These are phyloP conservation scores for Perizoma flavofasciatum DNA, from an alignment of 2,888 invertebrate genomes.

Conservation along the genomic window DNA sequence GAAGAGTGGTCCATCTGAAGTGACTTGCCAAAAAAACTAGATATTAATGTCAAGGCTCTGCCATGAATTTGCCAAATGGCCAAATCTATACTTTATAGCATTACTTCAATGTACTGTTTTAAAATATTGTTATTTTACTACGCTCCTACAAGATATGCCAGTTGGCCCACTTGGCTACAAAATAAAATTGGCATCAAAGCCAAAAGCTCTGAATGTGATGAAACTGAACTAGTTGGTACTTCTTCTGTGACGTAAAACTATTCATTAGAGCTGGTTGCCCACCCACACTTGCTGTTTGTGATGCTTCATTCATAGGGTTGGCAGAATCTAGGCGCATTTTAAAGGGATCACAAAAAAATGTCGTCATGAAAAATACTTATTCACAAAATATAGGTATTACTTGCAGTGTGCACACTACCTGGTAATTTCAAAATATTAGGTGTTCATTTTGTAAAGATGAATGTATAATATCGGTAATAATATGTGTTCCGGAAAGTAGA, in stretches of 20 bases:
- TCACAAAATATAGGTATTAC: too few relatives aligned
- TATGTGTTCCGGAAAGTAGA: too few relatives aligned
- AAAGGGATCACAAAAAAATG: too few relatives aligned
- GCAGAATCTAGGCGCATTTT: too few relatives aligned
- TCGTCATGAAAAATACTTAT: too few relatives aligned
- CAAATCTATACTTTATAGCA: slow-evolving; percentile 12
- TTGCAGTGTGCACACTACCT: too few relatives aligned
- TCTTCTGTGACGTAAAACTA: slow-evolving; percentile 19
- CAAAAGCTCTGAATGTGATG: slow-evolving; percentile 33
- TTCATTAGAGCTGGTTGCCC: not conserved
- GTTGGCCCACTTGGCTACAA: slow-evolving; percentile 60
- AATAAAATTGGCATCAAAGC: slow-evolving; percentile 36
- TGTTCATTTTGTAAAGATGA: too few relatives aligned
- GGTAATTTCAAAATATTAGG: too few relatives aligned
- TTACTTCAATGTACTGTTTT: slow-evolving; percentile 16
- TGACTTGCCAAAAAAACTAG: slow-evolving; percentile 12
- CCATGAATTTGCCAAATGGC: slow-evolving; percentile 17
- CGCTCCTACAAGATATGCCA: slow-evolving; percentile 52
- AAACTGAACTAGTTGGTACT: slow-evolving; percentile 15
- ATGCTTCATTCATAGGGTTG: too few relatives aligned
- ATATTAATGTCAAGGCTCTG: slow-evolving; percentile 7
- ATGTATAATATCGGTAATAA: too few relatives aligned
- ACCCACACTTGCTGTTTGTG: too few relatives aligned
- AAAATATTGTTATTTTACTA: slow-evolving; percentile 25
- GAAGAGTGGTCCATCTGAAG: slow-evolving; percentile 8